A percentile compares a stretch with the other conserved stretches of the same genome.
Conservation (phyloP, 2,797 vertebrate species). For the Syncerus caffer region DNA sequence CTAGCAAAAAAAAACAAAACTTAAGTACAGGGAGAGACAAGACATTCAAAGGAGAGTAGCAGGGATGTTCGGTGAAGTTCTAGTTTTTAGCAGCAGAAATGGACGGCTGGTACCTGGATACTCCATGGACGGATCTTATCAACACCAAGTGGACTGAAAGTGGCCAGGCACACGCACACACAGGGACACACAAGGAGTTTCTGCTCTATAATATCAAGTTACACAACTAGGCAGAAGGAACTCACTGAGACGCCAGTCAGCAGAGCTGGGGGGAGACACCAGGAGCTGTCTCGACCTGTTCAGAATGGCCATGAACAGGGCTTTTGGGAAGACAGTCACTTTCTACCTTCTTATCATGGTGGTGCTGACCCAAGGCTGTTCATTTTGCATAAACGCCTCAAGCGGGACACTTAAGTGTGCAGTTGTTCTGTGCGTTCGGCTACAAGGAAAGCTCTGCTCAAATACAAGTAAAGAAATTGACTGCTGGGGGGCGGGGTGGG, state of each 20-base stretch:
- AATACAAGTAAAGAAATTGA: neutral
- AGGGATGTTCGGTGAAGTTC: too few relatives aligned
- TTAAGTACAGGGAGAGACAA: neutral
- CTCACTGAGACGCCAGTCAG: neutral
- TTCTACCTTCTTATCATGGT: rapidly evolving
- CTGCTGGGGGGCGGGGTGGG: rapidly evolving
- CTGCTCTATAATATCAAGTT: rapidly evolving
- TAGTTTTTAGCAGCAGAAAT: neutral
- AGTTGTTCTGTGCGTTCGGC: rapidly evolving
- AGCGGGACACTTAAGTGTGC: rapidly evolving
- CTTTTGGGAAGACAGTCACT: rapidly evolving
- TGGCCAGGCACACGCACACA: rapidly evolving
- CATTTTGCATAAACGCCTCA: neutral
- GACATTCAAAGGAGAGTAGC: neutral
- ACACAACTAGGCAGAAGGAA: neutral
- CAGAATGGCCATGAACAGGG: rapidly evolving
- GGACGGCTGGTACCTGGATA: rapidly evolving
- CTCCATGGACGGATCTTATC: rapidly evolving
- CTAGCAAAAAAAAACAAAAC: neutral
- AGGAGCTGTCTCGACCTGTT: neutral
- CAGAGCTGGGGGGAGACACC: neutral
- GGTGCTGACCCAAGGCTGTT: neutral
- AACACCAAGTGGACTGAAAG: neutral
- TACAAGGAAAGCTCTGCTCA: neutral
- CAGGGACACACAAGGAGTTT: too few relatives aligned